Conservation (phyloP, 2,113 vertebrate genomes). For the Apus apus region DNA sequence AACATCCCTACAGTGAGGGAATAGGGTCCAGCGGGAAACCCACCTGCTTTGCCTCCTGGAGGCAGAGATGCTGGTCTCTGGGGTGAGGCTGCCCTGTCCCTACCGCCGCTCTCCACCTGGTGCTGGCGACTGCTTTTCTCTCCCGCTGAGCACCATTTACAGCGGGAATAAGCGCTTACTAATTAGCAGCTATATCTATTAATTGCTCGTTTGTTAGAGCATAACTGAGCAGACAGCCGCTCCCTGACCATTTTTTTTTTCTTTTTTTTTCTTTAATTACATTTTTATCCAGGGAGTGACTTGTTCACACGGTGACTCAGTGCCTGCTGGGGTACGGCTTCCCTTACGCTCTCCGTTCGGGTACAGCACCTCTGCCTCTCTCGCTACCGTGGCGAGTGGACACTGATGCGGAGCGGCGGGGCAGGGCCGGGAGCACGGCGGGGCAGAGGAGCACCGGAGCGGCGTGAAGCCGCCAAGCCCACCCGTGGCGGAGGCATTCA, state of each 20-base stretch:
- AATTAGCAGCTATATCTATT: slow-evolving; percentile 69
- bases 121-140: not conserved
- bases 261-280: not conserved
- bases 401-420: not conserved
- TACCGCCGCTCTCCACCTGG: not conserved
- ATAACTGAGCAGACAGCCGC: slow-evolving; percentile 50
- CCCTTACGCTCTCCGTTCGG: not conserved
- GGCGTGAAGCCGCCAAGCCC: not conserved
- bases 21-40: not conserved
- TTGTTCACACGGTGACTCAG: not conserved
- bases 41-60: not conserved
- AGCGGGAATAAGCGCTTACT: slow-evolving; percentile 61
- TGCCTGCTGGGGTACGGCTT: not conserved
- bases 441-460: not conserved
- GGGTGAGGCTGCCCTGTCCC: not conserved
- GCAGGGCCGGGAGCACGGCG: not conserved
- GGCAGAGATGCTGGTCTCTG: not conserved
- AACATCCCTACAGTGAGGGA: not conserved
- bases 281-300: not conserved
- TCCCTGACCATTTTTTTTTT: not conserved
- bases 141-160: slow-evolving; percentile 28
- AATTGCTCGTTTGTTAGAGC: slow-evolving; percentile 69
- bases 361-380: not conserved
- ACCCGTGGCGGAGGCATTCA: not conserved
- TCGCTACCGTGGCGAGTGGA: not conserved